Conservation (phyloP, 2,797 vertebrate species). For the Malurus leucopterus region DNA sequence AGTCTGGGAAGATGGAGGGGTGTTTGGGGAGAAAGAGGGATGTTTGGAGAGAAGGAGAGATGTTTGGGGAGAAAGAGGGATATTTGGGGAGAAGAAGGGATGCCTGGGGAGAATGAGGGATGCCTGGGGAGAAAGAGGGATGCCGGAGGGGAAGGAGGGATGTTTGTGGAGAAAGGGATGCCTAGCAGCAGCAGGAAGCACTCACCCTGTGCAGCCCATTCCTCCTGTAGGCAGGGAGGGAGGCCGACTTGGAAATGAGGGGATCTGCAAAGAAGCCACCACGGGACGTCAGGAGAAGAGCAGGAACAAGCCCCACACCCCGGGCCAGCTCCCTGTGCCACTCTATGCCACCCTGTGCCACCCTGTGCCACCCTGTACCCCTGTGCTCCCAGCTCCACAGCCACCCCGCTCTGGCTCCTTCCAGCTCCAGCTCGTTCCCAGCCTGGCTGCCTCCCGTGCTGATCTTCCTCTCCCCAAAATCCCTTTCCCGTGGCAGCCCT, state of each 20-base stretch:
- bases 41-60: background rate
- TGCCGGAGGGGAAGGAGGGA: background rate
- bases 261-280: slow-evolving; percentile 78
- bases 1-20: background rate
- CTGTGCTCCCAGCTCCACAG: background rate
- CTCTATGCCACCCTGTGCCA: background rate
- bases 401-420: background rate
- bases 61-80: background rate
- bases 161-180: background rate
- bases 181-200: background rate
- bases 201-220: slow-evolving; percentile 90
- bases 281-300: background rate
- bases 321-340: background rate
- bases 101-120: background rate
- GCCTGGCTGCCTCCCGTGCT: background rate
- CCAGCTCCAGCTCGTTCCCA: background rate
- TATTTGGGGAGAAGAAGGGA: background rate
- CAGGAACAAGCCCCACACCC: background rate
- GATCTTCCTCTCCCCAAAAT: background rate
- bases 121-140: background rate
- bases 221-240: slow-evolving; percentile 89
- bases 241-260: slow-evolving; percentile 88
- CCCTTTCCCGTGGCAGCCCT: background rate
- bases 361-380: background rate
- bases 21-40: background rate